phyloP scores from a whole-genome alignment of 2,888 invertebrate species.

The Oxycera nigricornis region DNA sequence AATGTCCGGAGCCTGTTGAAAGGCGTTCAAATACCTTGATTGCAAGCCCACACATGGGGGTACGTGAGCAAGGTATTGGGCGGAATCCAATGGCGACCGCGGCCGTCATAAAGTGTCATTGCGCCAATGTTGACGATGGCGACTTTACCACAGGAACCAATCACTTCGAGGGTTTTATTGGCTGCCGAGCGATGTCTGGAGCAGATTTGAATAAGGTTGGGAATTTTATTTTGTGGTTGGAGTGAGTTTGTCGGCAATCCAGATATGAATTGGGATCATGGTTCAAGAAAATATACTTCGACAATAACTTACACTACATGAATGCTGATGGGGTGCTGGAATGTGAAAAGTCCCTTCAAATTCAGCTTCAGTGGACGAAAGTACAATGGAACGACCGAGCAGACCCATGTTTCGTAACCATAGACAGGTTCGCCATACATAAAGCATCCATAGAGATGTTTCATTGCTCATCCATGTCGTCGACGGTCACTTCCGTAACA shows the following conservation, averaged over 20 bases:
- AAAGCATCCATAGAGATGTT: too few relatives aligned
- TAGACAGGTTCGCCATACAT: too few relatives aligned
- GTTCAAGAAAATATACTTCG: too few relatives aligned
- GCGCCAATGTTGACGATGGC: conserved; percentile 11
- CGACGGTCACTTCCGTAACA: too few relatives aligned
- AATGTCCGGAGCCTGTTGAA: conserved; percentile 11
- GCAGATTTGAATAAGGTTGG: background rate
- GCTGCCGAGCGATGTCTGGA: background rate
- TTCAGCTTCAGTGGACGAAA: too few relatives aligned
- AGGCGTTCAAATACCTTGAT: background rate
- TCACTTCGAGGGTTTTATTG: conserved; percentile 18
- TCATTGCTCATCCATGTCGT: too few relatives aligned
- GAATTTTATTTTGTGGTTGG: background rate
- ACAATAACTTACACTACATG: too few relatives aligned
- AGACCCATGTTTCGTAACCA: too few relatives aligned
- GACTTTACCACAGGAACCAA: conserved; percentile 19
- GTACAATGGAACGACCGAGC: too few relatives aligned
- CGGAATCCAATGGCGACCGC: conserved; percentile 4
- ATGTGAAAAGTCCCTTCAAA: too few relatives aligned
- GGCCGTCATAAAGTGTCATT: conserved; percentile 40
- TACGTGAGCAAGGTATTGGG: conserved; percentile 1
- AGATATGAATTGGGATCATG: too few relatives aligned
- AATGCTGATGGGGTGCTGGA: too few relatives aligned
- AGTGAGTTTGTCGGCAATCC: background rate
- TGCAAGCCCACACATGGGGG: background rate